phyloP scores from a whole-genome alignment of 2,888 invertebrate species.

The Zhuqinia jingwanae region DNA sequence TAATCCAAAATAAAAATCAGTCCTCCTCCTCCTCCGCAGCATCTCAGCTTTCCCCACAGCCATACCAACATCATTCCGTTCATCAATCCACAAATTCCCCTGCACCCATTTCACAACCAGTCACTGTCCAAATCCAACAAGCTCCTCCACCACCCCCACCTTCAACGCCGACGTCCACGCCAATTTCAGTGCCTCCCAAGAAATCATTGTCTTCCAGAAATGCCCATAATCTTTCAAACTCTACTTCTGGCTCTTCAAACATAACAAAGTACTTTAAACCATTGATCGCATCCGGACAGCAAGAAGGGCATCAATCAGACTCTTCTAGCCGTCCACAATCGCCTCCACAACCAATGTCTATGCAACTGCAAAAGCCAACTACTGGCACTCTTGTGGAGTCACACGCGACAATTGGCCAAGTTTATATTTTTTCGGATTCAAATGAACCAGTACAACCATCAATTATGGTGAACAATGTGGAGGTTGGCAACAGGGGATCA shows the following conservation, averaged over 20 bases:
- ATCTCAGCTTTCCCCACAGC: constrained; percentile 45
- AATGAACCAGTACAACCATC: constrained; percentile 13
- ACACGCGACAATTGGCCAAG: constrained; percentile 61
- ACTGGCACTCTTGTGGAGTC: constrained; percentile 63
- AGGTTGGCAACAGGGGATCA: not conserved
- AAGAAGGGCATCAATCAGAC: constrained; percentile 35
- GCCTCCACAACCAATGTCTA: not conserved
- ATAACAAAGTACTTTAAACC: constrained; percentile 72
- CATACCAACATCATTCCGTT: constrained; percentile 35
- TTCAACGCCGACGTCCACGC: constrained; percentile 46
- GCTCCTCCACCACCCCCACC: constrained; percentile 51
- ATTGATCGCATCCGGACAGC: constrained; percentile 58
- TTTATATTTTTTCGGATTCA: constrained; percentile 60
- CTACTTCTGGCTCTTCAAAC: constrained; percentile 31
- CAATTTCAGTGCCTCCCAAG: constrained; percentile 69
- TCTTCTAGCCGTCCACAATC: constrained; percentile 4
- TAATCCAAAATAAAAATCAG: constrained; percentile 11
- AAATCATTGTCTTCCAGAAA: constrained; percentile 66
- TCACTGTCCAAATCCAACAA: constrained; percentile 56
- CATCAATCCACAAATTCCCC: not conserved
- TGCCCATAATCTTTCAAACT: constrained; percentile 37
- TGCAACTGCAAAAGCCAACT: constrained; percentile 65
- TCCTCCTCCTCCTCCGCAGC: constrained; percentile 19
- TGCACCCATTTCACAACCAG: constrained; percentile 47
- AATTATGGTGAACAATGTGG: constrained; percentile 39